Conservation (phyloP, 2,888 invertebrate species). For the Drosophila nr. fundita region DNA sequence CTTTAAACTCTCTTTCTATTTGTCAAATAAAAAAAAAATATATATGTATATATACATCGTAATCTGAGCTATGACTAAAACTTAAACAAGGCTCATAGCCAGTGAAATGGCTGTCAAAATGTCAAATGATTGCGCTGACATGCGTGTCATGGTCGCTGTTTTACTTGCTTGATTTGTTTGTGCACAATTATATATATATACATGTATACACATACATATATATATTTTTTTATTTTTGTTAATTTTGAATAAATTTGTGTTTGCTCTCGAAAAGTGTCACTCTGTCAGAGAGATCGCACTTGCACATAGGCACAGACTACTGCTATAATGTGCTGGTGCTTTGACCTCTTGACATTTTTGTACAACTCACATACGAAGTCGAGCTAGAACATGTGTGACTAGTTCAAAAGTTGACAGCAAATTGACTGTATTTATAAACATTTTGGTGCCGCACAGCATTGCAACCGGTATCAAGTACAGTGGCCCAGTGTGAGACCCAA, state of each 20-base stretch:
- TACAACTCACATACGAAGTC: conserved; percentile 37
- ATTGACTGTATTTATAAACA: conserved; percentile 80
- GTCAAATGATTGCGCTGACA: conserved; percentile 77
- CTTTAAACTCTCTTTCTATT: neutral
- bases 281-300: conserved; percentile 42
- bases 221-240: neutral
- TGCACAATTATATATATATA: conserved; percentile 21
- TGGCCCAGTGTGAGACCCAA: conserved; percentile 4
- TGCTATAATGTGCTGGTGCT: conserved; percentile 41
- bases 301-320: conserved; percentile 9
- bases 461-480: conserved; percentile 3
- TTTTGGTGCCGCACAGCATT: conserved; percentile 49
- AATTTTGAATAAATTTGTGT: conserved; percentile 33
- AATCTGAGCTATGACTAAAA: conserved; percentile 57
- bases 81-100: conserved; percentile 44
- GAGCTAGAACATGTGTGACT: conserved; percentile 69
- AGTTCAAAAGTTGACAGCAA: conserved; percentile 78
- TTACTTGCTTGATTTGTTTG: conserved; percentile 41
- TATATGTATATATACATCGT: conserved; percentile 29
- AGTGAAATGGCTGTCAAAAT: conserved; percentile 67
- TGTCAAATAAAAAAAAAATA: neutral
- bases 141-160: conserved; percentile 44
- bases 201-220: neutral
- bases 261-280: conserved; percentile 61
- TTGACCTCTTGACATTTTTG: conserved; percentile 69